Conservation (phyloP, 2,888 invertebrate genomes). For the Aporophyla lueneburgensis region DNA sequence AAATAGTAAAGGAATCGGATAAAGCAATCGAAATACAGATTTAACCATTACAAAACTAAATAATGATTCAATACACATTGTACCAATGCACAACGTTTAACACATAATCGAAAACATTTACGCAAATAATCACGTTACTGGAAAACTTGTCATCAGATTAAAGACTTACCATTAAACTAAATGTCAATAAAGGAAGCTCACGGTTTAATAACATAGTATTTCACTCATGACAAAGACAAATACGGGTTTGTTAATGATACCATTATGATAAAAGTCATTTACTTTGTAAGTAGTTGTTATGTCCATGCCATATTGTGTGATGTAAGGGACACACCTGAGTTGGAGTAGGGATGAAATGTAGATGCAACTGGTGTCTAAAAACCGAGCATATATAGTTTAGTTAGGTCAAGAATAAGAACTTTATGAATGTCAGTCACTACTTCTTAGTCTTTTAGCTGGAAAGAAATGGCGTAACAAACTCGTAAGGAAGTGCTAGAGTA, state of each 20-base stretch:
- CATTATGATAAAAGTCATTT: conserved; percentile 20
- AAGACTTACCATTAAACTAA: conserved; percentile 16
- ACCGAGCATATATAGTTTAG: too few species aligned
- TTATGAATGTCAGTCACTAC: too few species aligned
- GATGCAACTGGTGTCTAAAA: not conserved
- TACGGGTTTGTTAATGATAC: conserved; percentile 31
- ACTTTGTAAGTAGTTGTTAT: conserved; percentile 9
- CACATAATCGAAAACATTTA: conserved; percentile 35
- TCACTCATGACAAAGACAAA: conserved; percentile 16
- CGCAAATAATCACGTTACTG: conserved; percentile 9
- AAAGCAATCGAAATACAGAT: not conserved
- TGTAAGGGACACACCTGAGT: not conserved
- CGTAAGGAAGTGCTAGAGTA: too few species aligned
- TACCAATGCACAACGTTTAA: conserved; percentile 21
- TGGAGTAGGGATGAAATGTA: not conserved
- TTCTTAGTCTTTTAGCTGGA: too few species aligned
- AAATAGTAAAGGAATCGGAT: not conserved
- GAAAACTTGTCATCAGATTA: conserved; percentile 15
- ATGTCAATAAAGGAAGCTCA: conserved; percentile 16
- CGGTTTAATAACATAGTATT: conserved; percentile 35
- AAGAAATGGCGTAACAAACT: too few species aligned
- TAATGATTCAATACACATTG: conserved; percentile 12
- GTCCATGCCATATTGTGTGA: conserved; percentile 14
- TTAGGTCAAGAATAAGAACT: too few species aligned
- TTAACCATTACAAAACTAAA: not conserved